Percentiles rank a stretch among this genome's conserved stretches.
Evolutionary conservation across 1,140 invertebrate genomes (phyloP).

Genomic region (Vanessa tameamea): DNA sequence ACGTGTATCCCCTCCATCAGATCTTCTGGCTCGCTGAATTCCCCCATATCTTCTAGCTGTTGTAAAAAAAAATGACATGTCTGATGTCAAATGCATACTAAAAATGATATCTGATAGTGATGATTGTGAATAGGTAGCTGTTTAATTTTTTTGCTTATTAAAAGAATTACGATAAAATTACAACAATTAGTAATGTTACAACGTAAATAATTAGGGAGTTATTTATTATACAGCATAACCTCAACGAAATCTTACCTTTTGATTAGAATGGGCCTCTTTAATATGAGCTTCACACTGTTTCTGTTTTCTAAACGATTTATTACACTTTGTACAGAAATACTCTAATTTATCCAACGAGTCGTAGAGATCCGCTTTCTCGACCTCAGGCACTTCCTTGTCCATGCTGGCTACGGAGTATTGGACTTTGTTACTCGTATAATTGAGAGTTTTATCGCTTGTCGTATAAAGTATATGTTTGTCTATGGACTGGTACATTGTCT

Average conservation of each 20-base stretch:
- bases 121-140: no score
- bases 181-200: no score
- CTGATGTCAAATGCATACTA: no score
- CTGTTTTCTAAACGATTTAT: constrained; percentile 83
- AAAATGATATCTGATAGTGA: no score
- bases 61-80: no score
- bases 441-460: constrained; percentile 61
- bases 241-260: constrained; percentile 55
- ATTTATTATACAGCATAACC: no score
- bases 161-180: no score
- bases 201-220: no score
- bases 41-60: constrained; percentile 79
- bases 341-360: constrained; percentile 61
- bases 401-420: constrained; percentile 66
- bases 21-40: constrained; percentile 91
- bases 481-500: constrained; percentile 72
- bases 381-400: constrained; percentile 55
- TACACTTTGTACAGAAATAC: constrained; percentile 82
- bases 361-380: constrained; percentile 57
- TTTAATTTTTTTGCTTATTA: no score
- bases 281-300: constrained; percentile 85
- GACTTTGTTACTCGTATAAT: constrained; percentile 58
- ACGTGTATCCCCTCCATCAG: constrained; percentile 90
- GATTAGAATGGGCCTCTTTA: constrained; percentile 80
- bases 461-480: constrained; percentile 73